Base-by-base conservation (phyloP, 2,888 invertebrate genomes). In the Monochamus alternatus region DNA sequence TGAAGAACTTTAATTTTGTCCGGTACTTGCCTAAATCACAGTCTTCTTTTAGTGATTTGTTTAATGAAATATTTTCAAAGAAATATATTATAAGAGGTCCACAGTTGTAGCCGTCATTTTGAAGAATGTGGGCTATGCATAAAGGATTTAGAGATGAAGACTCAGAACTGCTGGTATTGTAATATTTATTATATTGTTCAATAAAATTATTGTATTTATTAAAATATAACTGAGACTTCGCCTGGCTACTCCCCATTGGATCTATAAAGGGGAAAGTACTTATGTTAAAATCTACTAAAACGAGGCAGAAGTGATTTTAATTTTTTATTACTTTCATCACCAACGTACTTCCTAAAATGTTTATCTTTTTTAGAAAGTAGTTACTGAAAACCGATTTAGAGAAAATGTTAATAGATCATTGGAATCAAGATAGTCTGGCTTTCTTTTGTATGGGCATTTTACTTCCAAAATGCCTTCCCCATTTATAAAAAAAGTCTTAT, bases 401-500 rank as follows among this genome's bases (percentile, higher is more conserved):
- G 3, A 8, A 58, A 58, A 58, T 22, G 22, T 22, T 22, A 60
- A 60, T 60, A 30, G 31, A 0, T 9, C 60, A 3, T 31, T 31
- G 9, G 31, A 60, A 10, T 32, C 31, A 30, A 60, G 5, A 30
- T 32, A 60, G 32, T 60, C 9, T 32, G 60, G 32, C 1, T 10
- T 12, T 10, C 8, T 3, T 9, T 32, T 60, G 9, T 60, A 60
- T 60, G 60, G 31, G 31, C 31, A 60, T 5, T 47, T 47, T 47
- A 47, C 10, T 59, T 60, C 69, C 9, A 58, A 30, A 9, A 68
- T 52, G 4, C 68, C 68, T 8, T 68, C 68, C 31, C 12, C 68
- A n/a, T 51, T 14, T n/a, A 68, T 32, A 51, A 51, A 63, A 71
- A 31, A 31, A 62, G 14, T 12, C n/a, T 71, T 63, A 22, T 71